A percentile compares a stretch with the other conserved stretches of the same genome.
Evolutionary conservation across 2,888 invertebrate genomes (phyloP).

Genomic region (Galerucella nymphaeae): DNA sequence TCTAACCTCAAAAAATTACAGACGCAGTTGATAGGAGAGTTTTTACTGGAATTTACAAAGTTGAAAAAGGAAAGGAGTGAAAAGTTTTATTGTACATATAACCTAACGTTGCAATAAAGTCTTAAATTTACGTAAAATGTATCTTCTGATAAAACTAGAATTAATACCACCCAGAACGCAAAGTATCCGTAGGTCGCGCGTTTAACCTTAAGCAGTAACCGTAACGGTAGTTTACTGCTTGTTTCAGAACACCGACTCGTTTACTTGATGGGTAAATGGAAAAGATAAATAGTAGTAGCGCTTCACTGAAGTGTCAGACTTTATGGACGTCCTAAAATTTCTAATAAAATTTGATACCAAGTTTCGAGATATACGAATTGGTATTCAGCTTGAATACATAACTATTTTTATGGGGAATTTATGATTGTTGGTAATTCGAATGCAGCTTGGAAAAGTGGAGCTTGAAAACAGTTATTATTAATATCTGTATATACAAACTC

Average conservation of each 20-base stretch:
- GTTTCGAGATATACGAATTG: background rate
- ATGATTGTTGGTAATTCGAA: too few species aligned
- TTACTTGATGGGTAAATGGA: conserved; percentile 10
- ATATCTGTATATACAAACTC: too few species aligned
- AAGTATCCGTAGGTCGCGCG: conserved; percentile 9
- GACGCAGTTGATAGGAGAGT: too few species aligned
- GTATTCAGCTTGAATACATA: too few species aligned
- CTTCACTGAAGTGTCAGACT: conserved; percentile 12
- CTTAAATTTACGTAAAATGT: conserved; percentile 9
- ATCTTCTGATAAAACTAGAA: conserved; percentile 29
- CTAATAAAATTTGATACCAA: background rate
- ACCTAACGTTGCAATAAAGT: background rate
- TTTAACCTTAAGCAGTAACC: conserved; percentile 11
- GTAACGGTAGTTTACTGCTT: background rate
- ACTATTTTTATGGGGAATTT: too few species aligned
- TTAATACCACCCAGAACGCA: conserved; percentile 20
- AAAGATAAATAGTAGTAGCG: conserved; percentile 15
- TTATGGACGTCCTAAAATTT: background rate
- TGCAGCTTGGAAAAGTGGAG: too few species aligned
- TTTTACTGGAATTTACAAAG: too few species aligned
- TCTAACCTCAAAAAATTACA: too few species aligned
- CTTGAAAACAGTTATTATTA: too few species aligned
- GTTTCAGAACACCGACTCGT: conserved; percentile 10
- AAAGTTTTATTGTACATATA: background rate
- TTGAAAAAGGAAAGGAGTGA: too few species aligned